These are phyloP conservation scores for Paramuricea clavata DNA, from an alignment of 92 coral and sea anemone genomes.

Conservation along the genomic window DNA sequence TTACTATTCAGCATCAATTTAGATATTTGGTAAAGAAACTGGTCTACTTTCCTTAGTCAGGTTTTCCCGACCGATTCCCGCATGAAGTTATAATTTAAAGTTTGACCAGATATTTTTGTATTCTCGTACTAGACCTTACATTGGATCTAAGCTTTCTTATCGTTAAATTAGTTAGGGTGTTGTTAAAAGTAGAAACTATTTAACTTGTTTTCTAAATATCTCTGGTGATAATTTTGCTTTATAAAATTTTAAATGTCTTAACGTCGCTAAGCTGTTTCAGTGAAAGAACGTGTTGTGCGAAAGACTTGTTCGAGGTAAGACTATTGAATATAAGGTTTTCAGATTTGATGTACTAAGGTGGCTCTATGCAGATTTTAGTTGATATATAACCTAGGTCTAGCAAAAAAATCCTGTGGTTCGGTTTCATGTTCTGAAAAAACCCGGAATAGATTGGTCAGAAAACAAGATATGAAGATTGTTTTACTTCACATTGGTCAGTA, in stretches of 20 bases:
- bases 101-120: not conserved
- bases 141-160: not conserved
- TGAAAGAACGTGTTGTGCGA: not conserved
- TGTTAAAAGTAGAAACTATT: conserved; percentile 24
- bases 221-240: conserved; percentile 7
- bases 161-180: conserved; percentile 47
- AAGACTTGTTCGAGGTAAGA: not conserved
- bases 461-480: too few species aligned
- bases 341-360: not conserved
- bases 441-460: too few species aligned
- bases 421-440: too few species aligned
- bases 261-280: not conserved
- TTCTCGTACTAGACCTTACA: not conserved
- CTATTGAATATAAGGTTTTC: not conserved
- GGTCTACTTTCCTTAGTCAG: too few species aligned
- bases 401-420: too few species aligned
- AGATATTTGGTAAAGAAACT: too few species aligned
- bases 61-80: too few species aligned
- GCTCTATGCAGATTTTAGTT: not conserved
- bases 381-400: too few species aligned
- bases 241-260: conserved; percentile 7
- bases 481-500: too few species aligned
- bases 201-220: conserved; percentile 40
- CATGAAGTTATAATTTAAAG: too few species aligned
- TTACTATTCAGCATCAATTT: too few species aligned